Evolutionary conservation across 2,888 invertebrate species (phyloP), one percentile per base, ranked within the genome.

Genomic region (Junonia oenone): DNA sequence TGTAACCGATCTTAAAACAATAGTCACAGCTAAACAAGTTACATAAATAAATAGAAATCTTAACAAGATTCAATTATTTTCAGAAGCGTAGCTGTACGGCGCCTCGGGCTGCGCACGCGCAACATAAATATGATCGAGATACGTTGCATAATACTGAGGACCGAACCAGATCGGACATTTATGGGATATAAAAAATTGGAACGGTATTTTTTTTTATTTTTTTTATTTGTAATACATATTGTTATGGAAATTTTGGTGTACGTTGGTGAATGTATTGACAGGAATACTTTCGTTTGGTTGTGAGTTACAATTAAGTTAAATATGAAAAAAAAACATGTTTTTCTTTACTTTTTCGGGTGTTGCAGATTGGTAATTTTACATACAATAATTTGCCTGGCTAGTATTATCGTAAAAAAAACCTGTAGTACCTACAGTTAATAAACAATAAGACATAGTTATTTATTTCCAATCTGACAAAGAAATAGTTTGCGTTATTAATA

Each of bases 111-210:
- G 22, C 43, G 38, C 38, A 38, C 38, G 56, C 56, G 64, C 73
- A 58, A 73, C 81, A 77, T 82, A 82, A 82, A 83, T 80, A 82
- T 81, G 80, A 82, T 81, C 78, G 67, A 65, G 77, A 83, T 82
- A 79, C 68, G 71, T 68, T 69, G 69, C 74, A 74, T 76, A 80
- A 78, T 72, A 71, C 71, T 71, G 67, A 64, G 63, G 59, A 60
- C 61, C 68, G 68, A 76, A 76, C 72, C 68, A 73, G 78, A 78
- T 68, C 68, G 67, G 68, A 55, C 63, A 59, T 46, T 17, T 43
- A 38, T 22, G 45, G 38, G n/a, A 11, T 46, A 40, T 14, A 33
- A 45, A 37, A 37, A 11, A 33, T 29, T 51, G 51, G 33, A 33
- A 33, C 29, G 9, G 29, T 11, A 13, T 17, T n/a, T 26, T 43